These are phyloP conservation scores for Apamea sordens DNA, from an alignment of 2,888 invertebrate genomes.

Conservation along the genomic window DNA sequence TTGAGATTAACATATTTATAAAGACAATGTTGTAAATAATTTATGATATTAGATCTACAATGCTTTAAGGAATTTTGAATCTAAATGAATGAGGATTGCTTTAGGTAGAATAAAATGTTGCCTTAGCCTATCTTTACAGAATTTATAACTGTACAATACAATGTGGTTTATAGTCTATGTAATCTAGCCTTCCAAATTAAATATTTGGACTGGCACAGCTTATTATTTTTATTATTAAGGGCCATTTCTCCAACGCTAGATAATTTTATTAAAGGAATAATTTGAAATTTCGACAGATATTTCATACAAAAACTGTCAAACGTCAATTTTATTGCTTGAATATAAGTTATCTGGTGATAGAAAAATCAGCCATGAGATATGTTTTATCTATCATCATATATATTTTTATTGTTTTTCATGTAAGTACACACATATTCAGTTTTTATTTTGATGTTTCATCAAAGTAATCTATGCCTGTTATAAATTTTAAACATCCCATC, in stretches of 20 bases:
- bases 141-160: background rate
- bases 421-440: background rate
- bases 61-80: slow-evolving; percentile 7
- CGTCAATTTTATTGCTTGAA: too few species aligned
- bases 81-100: slow-evolving; percentile 10
- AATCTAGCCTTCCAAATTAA: background rate
- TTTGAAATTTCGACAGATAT: too few species aligned
- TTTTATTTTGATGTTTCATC: background rate
- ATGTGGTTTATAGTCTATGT: slow-evolving; percentile 17
- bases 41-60: slow-evolving; percentile 33
- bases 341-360: too few species aligned
- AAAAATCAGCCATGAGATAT: slow-evolving; percentile 7
- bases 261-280: too few species aligned
- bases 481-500: background rate
- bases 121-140: background rate
- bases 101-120: slow-evolving; percentile 26
- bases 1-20: slow-evolving; percentile 55
- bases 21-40: slow-evolving; percentile 44
- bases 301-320: too few species aligned
- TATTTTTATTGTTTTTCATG: slow-evolving; percentile 25
- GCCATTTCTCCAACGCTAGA: too few species aligned
- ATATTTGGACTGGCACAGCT: slow-evolving; percentile 13
- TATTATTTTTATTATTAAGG: slow-evolving; percentile 22
- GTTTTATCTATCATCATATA: slow-evolving; percentile 33
- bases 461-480: background rate